Conservation (phyloP, 2,113 vertebrate species). For the Bos javanicus region DNA sequence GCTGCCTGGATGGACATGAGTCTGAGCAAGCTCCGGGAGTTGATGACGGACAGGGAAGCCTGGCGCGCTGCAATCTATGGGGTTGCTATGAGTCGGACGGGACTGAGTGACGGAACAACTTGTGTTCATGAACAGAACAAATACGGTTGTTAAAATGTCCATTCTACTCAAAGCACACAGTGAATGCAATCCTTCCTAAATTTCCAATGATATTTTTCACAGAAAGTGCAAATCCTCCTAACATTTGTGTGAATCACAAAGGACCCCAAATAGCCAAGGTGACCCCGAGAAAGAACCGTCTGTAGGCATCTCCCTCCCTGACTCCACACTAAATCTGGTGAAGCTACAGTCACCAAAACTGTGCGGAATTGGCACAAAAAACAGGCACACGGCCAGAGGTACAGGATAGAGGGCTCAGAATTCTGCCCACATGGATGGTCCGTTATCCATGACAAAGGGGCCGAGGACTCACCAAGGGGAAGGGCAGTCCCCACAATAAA, state of each 20-base stretch:
- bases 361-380: background rate
- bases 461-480: background rate
- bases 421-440: background rate
- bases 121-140: background rate
- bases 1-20: background rate
- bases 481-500: background rate
- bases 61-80: background rate
- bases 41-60: background rate
- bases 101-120: background rate
- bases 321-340: background rate
- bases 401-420: background rate
- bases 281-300: background rate
- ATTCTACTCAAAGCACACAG: background rate
- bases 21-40: background rate
- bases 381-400: background rate
- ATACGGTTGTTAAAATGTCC: background rate
- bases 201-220: background rate
- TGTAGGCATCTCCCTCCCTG: background rate
- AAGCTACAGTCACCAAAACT: background rate
- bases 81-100: background rate
- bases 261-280: background rate
- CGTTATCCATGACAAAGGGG: background rate
- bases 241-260: background rate
- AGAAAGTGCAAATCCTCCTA: background rate
- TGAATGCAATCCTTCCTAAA: background rate